A percentile compares a stretch with the other conserved stretches of the same genome.
Evolutionary conservation across 2,888 invertebrate genomes (phyloP).

Genomic region (Sphaerophoria taeniata): DNA sequence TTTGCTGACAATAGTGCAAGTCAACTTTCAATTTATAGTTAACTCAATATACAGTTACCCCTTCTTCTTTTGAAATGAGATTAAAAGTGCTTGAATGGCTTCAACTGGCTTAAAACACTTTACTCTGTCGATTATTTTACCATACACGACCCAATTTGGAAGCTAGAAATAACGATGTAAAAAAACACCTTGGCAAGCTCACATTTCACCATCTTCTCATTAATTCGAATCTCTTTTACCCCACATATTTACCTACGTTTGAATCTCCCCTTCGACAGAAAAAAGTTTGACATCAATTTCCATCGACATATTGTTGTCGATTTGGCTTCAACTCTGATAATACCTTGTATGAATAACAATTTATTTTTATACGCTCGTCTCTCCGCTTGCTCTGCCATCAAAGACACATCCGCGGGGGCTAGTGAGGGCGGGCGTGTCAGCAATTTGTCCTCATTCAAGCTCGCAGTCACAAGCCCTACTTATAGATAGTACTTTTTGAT

Average conservation of each 20-base stretch:
- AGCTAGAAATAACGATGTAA: too few species aligned
- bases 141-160: too few species aligned
- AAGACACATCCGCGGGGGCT: background rate
- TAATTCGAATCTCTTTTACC: background rate
- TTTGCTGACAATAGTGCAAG: too few species aligned
- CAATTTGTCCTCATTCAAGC: slow-evolving; percentile 11
- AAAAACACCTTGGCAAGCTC: too few species aligned
- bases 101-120: too few species aligned
- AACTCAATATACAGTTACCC: too few species aligned
- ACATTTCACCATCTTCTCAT: too few species aligned
- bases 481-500: slow-evolving; percentile 27
- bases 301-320: slow-evolving; percentile 19
- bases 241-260: background rate
- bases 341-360: slow-evolving; percentile 33
- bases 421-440: background rate
- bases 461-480: background rate
- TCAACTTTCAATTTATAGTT: too few species aligned
- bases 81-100: too few species aligned
- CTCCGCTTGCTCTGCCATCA: background rate
- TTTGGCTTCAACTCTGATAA: slow-evolving; percentile 18
- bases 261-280: too few species aligned
- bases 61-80: too few species aligned
- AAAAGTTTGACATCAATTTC: slow-evolving; percentile 22
- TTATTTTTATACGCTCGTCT: slow-evolving; percentile 28
- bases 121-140: too few species aligned